phyloP scores from a whole-genome alignment of 2,113 vertebrate genomes.

The Daphoenositta chrysoptera region DNA sequence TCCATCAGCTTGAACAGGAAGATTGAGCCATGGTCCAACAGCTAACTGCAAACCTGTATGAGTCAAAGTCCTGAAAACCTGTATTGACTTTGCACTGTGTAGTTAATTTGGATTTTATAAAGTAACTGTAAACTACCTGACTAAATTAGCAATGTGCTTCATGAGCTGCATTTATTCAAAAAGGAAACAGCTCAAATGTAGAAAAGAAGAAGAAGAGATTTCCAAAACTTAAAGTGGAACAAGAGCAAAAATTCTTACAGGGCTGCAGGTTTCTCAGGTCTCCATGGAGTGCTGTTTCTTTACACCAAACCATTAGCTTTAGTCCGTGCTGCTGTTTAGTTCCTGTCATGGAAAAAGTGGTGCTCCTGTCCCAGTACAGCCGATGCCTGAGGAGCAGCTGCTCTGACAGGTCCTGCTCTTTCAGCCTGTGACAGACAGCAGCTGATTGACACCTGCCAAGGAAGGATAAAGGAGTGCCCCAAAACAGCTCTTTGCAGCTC shows the following conservation, averaged over 20 bases:
- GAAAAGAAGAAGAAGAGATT: neutral
- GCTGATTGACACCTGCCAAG: neutral
- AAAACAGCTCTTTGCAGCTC: neutral
- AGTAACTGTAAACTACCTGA: neutral
- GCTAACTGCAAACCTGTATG: neutral
- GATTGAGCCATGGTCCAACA: neutral
- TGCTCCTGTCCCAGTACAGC: accelerated
- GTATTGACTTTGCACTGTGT: neutral
- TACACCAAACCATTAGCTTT: neutral
- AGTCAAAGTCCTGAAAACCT: neutral
- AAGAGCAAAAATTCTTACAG: neutral
- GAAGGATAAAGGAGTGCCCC: neutral
- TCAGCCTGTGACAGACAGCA: neutral
- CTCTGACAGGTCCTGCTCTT: neutral
- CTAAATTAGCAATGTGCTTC: neutral
- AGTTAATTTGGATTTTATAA: neutral
- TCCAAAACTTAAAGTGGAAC: neutral
- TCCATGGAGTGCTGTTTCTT: neutral
- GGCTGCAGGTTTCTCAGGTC: neutral
- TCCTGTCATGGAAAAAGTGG: neutral
- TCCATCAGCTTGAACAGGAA: neutral
- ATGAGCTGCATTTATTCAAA: neutral
- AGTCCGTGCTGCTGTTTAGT: neutral
- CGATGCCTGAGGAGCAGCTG: neutral
- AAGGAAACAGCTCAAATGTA: neutral